These are phyloP conservation scores for Stenopsyche tienmushanensis DNA, from an alignment of 1,140 invertebrate genomes.

Conservation along the genomic window DNA sequence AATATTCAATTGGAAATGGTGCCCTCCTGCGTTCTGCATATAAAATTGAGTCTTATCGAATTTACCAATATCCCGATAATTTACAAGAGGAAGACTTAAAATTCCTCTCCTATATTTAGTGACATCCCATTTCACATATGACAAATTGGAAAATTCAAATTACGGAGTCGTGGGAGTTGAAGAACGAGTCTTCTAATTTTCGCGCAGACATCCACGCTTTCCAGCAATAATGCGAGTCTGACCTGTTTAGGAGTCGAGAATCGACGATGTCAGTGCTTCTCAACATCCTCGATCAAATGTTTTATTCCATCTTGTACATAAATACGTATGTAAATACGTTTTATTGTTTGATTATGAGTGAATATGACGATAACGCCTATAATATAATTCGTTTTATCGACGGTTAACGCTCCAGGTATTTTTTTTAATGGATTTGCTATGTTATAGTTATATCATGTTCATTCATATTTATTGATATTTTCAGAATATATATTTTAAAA, in stretches of 20 bases:
- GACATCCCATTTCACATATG: not conserved
- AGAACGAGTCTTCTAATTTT: slow-evolving; percentile 1
- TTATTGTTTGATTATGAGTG: not conserved
- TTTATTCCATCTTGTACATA: not conserved
- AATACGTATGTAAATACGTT: not conserved
- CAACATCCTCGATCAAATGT: not conserved
- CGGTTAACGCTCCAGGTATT: too few relatives aligned
- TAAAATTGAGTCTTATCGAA: too few relatives aligned
- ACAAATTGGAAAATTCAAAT: slow-evolving; percentile 15
- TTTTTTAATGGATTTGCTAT: too few relatives aligned
- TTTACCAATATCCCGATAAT: too few relatives aligned
- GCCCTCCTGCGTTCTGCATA: too few relatives aligned
- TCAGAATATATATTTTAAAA: too few relatives aligned
- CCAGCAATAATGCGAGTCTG: not conserved
- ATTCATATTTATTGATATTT: too few relatives aligned
- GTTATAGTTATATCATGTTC: too few relatives aligned
- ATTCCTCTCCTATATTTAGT: too few relatives aligned
- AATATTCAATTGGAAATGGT: too few relatives aligned
- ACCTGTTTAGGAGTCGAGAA: not conserved
- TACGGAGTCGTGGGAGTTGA: not conserved
- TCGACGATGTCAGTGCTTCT: not conserved
- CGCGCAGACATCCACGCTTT: not conserved
- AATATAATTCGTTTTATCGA: not conserved
- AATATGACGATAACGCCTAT: not conserved
- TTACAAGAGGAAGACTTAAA: too few relatives aligned